A percentile compares a stretch with the other conserved stretches of the same genome.
These are phyloP conservation scores for Bolborhynchus lineola DNA, from an alignment of 2,113 vertebrate genomes.

Conservation along the genomic window DNA sequence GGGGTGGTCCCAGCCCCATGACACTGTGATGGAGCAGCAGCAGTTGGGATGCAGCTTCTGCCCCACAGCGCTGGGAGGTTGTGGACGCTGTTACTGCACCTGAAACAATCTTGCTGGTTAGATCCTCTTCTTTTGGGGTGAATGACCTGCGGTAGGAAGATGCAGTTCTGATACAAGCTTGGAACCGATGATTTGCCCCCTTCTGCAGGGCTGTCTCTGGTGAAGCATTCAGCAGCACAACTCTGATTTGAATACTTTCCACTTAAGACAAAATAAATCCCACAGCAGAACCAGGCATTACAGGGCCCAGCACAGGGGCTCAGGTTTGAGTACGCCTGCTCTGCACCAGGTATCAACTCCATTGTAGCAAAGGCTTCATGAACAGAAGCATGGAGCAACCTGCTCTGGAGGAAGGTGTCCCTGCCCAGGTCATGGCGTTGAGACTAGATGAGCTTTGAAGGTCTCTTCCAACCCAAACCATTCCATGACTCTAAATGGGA, in stretches of 20 bases:
- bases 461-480: neutral
- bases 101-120: rapidly evolving
- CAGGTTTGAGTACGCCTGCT: neutral
- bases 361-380: rapidly evolving
- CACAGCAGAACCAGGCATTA: slow-evolving; percentile 3
- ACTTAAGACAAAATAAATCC: rapidly evolving
- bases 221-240: rapidly evolving
- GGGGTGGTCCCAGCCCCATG: rapidly evolving
- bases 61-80: too few species aligned
- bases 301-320: neutral
- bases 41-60: rapidly evolving
- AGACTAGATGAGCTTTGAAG: neutral
- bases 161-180: too few species aligned
- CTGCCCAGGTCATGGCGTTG: neutral
- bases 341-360: rapidly evolving
- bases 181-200: rapidly evolving
- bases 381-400: neutral
- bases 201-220: neutral
- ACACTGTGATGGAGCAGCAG: rapidly evolving
- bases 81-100: neutral
- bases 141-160: neutral
- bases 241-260: slow-evolving; percentile 19
- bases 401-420: neutral
- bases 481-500: neutral
- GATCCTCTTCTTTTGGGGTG: neutral